Conservation (phyloP, 2,113 vertebrate genomes). For the Fulmarus glacialis region DNA sequence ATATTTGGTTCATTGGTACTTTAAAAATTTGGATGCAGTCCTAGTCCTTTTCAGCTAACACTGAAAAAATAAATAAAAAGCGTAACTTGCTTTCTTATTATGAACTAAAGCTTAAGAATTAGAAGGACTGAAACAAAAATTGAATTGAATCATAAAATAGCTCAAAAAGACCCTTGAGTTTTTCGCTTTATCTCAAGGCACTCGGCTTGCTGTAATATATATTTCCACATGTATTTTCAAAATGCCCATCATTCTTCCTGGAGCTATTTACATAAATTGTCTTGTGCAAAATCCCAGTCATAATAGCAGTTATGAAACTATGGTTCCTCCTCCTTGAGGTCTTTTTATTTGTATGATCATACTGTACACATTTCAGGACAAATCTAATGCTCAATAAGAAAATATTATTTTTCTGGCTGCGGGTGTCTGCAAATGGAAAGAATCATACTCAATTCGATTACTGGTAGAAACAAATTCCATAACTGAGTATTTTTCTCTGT, state of each 20-base stretch:
- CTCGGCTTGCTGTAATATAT: neutral
- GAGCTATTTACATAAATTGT: neutral
- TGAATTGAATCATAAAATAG: neutral
- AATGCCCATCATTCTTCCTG: neutral
- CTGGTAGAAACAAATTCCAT: conserved; percentile 13
- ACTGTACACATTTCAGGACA: neutral
- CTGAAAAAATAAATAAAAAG: conserved; percentile 51
- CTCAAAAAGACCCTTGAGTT: neutral
- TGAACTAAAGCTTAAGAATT: conserved; percentile 52
- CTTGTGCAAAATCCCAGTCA: neutral
- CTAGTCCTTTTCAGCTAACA: conserved; percentile 66
- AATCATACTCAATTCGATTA: neutral
- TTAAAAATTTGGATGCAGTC: conserved; percentile 65
- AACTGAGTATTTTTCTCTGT: neutral
- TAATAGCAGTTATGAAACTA: neutral
- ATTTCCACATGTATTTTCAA: neutral
- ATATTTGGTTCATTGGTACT: conserved; percentile 66
- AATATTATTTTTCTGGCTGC: neutral
- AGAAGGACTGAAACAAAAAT: conserved; percentile 31
- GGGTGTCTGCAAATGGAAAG: neutral
- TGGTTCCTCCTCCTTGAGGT: neutral
- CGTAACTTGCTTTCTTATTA: neutral
- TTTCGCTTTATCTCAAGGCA: neutral
- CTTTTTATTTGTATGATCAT: neutral
- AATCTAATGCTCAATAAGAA: neutral